These are phyloP conservation scores for Tribolium castaneum DNA, from an alignment of 1,140 invertebrate genomes.

Conservation along the genomic window DNA sequence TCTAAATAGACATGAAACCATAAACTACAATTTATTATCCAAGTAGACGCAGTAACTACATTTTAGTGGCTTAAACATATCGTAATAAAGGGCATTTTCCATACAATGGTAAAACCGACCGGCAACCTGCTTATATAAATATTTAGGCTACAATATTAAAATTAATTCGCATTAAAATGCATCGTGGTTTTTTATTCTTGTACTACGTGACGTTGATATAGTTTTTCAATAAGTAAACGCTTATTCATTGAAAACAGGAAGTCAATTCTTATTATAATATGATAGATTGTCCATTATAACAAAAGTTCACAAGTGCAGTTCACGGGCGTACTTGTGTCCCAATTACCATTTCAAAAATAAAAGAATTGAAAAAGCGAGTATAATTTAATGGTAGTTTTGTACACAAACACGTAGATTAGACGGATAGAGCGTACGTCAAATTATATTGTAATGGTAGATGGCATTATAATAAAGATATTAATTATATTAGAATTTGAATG, in stretches of 20 bases:
- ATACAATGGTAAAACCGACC: conserved; percentile 14
- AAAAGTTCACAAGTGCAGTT: conserved; percentile 35
- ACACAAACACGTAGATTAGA: conserved; percentile 28
- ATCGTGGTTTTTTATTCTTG: not conserved
- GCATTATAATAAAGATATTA: conserved; percentile 26
- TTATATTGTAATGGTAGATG: conserved; percentile 30
- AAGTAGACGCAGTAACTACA: not conserved
- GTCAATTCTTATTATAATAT: conserved; percentile 38
- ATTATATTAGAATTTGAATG: conserved; percentile 42
- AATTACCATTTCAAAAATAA: conserved; percentile 13
- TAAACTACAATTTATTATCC: conserved; percentile 29
- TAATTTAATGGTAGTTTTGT: conserved; percentile 16
- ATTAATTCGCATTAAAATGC: conserved; percentile 18
- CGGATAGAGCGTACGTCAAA: conserved; percentile 23
- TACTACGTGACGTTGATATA: not conserved
- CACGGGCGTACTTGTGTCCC: conserved; percentile 13
- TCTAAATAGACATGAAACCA: conserved; percentile 21
- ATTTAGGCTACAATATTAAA: conserved; percentile 25
- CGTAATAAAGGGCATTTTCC: conserved; percentile 10
- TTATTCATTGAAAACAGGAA: conserved; percentile 41
- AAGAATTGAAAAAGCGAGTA: not conserved
- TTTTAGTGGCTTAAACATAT: not conserved
- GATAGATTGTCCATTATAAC: conserved; percentile 43
- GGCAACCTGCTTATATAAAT: conserved; percentile 23
- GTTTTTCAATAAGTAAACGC: conserved; percentile 40